A percentile compares a stretch with the other conserved stretches of the same genome.
Evolutionary conservation across 53 echinoderm and acorn worm species (phyloP).

Genomic region (Zoroaster sp.): DNA sequence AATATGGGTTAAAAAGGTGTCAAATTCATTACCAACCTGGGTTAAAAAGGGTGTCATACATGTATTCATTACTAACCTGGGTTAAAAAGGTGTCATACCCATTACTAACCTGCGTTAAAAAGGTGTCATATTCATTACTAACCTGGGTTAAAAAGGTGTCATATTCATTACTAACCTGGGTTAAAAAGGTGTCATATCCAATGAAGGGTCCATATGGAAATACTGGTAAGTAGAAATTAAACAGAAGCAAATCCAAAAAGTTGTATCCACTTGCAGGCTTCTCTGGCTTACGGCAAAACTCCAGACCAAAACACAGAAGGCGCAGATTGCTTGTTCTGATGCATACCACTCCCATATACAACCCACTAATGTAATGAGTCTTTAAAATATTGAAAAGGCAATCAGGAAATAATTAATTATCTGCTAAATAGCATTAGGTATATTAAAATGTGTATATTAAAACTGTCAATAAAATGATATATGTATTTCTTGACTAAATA

Average conservation of each 20-base stretch:
- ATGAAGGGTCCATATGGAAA: slow-evolving; percentile 75
- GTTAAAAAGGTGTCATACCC: not conserved
- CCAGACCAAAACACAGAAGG: slow-evolving; percentile 76
- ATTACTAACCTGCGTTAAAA: not conserved
- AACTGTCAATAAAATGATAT: not conserved
- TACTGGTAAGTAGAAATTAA: slow-evolving; percentile 77
- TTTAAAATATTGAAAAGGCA: not conserved
- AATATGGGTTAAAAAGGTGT: not conserved
- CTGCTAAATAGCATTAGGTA: not conserved
- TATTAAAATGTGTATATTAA: not conserved
- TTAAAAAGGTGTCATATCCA: slow-evolving; percentile 69
- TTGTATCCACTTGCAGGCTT: slow-evolving; percentile 25
- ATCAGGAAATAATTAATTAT: not conserved
- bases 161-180: slow-evolving; percentile 71
- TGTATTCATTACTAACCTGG: too few relatives aligned
- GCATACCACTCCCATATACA: slow-evolving; percentile 52
- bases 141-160: too few relatives aligned
- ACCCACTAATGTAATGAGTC: not conserved
- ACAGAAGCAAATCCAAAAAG: slow-evolving; percentile 64
- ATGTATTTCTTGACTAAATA: not conserved
- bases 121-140: too few relatives aligned
- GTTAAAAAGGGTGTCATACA: too few relatives aligned
- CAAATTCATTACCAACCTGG: too few relatives aligned
- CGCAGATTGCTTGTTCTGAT: slow-evolving; percentile 63
- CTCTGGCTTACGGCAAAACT: slow-evolving; percentile 65